Base-by-base conservation (phyloP, 2,113 vertebrate species). In the Phalacrocorax carbo region DNA sequence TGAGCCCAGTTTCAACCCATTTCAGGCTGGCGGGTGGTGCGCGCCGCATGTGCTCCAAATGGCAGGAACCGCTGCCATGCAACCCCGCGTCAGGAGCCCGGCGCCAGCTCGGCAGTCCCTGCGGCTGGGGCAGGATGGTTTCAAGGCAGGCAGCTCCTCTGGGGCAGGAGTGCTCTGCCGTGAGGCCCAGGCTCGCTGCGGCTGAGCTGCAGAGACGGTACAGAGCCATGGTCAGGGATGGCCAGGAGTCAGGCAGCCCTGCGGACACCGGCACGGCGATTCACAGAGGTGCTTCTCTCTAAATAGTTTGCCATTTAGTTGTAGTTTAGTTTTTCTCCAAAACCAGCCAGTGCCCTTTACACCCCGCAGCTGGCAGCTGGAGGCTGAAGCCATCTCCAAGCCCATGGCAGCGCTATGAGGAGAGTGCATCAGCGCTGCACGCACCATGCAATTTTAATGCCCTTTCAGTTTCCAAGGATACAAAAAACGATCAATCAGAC, bases 381-480 rank as follows among this genome's bases (percentile, higher is more conserved):
- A 72, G 57, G 40, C 54, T 40, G 76, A 71, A 71, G 66, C 60
- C 36, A 40, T 44, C 86, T 77, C 82, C 81, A 51, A 82, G 71
- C 68, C 55, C 32, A 17, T 7, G 58, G 77, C 83, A 76, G 70
- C 48, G 18, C 60, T 40, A 11, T 1, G 12, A 79, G 90, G 23
- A 66, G 88, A 85, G 83, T 42, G 49, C 90, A 66, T 69, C 81
- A 73, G 79, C 81, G 13, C 36, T 19, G 73, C 71, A 30, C 23
- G 5, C 62, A 54, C 79, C 61, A 94, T 95, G 93, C 89, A 95
- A 95, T 94, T 94, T 96, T 95, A 93, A 91, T 96, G 95, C 82
- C 88, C 90, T 93, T 82, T 94, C 90, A 36, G 95, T 97, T 94
- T 91, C 93, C 94, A 96, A 81, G 96, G 96, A 91, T 95, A 96